phyloP scores from a whole-genome alignment of 2,113 vertebrate genomes.

The Pollachius pollachius region DNA sequence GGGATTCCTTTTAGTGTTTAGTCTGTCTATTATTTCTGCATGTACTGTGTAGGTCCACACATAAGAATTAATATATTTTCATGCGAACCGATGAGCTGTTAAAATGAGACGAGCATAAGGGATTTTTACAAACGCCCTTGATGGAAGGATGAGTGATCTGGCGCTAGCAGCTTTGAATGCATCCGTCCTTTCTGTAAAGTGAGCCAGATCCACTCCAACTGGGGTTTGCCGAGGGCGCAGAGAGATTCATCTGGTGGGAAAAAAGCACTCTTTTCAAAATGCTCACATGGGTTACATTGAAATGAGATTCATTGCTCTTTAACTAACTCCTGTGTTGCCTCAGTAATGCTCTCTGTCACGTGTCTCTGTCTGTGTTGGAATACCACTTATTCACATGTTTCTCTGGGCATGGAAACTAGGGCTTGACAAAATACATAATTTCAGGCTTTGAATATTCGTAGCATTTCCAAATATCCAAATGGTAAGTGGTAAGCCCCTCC shows the following conservation, averaged over 20 bases:
- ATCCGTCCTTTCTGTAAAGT: conserved; percentile 36
- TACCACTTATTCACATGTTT: neutral
- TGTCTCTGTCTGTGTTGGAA: neutral
- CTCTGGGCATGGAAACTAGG: neutral
- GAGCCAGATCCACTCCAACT: conserved; percentile 25
- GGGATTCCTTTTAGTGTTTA: neutral
- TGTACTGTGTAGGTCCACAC: too few species aligned
- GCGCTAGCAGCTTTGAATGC: conserved; percentile 27
- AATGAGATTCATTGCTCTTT: conserved; percentile 32
- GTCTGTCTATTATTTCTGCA: neutral
- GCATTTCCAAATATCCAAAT: too few species aligned
- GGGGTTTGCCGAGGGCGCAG: conserved; percentile 13
- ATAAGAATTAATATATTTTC: conserved; percentile 11
- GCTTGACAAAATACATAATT: too few species aligned
- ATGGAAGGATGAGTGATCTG: conserved; percentile 40
- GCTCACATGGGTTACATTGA: conserved; percentile 39
- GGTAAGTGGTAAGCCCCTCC: too few species aligned
- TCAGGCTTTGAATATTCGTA: too few species aligned
- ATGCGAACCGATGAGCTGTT: conserved; percentile 27
- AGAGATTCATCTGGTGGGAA: conserved; percentile 40
- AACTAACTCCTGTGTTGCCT: neutral
- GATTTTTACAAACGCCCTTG: conserved; percentile 5
- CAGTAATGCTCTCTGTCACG: neutral
- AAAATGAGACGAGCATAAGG: conserved; percentile 25
- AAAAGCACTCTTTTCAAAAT: conserved; percentile 29